Conservation (phyloP, 2,797 vertebrate genomes). For the Hemibagrus guttatus region DNA sequence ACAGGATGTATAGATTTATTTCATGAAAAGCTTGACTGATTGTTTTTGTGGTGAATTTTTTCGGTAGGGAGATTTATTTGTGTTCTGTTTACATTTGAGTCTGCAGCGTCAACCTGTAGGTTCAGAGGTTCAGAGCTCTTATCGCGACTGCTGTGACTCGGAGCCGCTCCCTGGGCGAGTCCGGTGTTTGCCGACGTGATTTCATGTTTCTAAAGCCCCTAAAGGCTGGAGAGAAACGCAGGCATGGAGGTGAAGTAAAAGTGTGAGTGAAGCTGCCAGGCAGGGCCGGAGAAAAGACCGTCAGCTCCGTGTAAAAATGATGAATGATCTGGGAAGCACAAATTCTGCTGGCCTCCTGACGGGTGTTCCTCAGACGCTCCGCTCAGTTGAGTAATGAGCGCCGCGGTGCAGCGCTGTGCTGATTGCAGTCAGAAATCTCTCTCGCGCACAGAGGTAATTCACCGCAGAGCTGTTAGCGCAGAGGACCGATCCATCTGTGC, state of each 20-base stretch:
- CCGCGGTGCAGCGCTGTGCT: constrained; percentile 34
- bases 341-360: constrained; percentile 42
- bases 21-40: background rate
- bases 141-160: background rate
- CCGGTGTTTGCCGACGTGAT: background rate
- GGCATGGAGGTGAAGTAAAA: constrained; percentile 24
- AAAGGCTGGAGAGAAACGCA: constrained; percentile 2
- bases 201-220: background rate
- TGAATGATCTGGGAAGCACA: constrained; percentile 41
- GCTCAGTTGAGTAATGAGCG: constrained; percentile 46
- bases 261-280: constrained; percentile 30
- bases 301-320: constrained; percentile 48
- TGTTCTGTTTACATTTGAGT: background rate
- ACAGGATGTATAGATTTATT: background rate
- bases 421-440: constrained; percentile 50
- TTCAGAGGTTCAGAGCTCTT: background rate
- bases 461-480: constrained; percentile 39
- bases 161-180: constrained; percentile 12
- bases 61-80: background rate
- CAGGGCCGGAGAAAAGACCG: constrained; percentile 27
- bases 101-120: background rate
- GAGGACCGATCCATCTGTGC: constrained; percentile 49
- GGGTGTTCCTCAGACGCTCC: constrained; percentile 49
- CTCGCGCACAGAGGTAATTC: constrained; percentile 45
- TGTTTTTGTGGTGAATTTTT: background rate